These are phyloP conservation scores for Megastigmus dorsalis DNA, from an alignment of 2,888 invertebrate species.

Conservation along the genomic window DNA sequence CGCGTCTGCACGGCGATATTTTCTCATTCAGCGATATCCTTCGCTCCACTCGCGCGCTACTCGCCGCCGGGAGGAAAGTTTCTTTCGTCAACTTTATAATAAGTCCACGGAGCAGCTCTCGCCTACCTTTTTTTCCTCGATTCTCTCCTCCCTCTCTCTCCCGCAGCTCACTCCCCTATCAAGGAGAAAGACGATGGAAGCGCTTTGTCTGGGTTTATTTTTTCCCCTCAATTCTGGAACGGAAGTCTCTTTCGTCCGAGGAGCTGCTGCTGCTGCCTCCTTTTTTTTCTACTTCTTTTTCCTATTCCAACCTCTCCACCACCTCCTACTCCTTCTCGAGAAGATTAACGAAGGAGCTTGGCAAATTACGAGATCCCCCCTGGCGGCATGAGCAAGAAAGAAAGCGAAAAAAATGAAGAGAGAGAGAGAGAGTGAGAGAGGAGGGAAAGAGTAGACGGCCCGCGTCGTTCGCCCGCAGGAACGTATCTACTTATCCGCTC, in stretches of 20 bases:
- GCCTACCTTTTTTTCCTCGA: neutral
- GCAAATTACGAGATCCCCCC: constrained; percentile 54
- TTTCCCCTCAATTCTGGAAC: constrained; percentile 49
- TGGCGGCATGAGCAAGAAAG: constrained; percentile 33
- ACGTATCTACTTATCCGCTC: constrained; percentile 52
- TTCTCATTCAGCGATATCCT: constrained; percentile 52
- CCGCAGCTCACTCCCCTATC: constrained; percentile 16
- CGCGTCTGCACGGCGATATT: constrained; percentile 41
- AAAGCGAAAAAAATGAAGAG: constrained; percentile 14
- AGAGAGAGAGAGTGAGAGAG: neutral
- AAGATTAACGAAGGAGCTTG: constrained; percentile 57
- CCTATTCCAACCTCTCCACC: neutral
- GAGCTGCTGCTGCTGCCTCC: no score
- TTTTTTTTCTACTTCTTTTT: constrained; percentile 28
- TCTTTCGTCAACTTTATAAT: constrained; percentile 56
- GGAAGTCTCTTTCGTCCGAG: constrained; percentile 51
- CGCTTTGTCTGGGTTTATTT: constrained; percentile 51
- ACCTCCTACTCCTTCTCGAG: constrained; percentile 18
- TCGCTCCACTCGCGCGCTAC: no score
- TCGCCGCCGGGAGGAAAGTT: constrained; percentile 40
- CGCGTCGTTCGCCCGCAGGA: constrained; percentile 36
- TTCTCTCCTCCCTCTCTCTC: neutral
- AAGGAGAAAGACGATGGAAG: constrained; percentile 31
- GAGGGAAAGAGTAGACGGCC: constrained; percentile 6
- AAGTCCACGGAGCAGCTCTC: constrained; percentile 43